Evolutionary conservation across 2,888 invertebrate genomes (phyloP).

Genomic region (Drosophila melanocephala): DNA sequence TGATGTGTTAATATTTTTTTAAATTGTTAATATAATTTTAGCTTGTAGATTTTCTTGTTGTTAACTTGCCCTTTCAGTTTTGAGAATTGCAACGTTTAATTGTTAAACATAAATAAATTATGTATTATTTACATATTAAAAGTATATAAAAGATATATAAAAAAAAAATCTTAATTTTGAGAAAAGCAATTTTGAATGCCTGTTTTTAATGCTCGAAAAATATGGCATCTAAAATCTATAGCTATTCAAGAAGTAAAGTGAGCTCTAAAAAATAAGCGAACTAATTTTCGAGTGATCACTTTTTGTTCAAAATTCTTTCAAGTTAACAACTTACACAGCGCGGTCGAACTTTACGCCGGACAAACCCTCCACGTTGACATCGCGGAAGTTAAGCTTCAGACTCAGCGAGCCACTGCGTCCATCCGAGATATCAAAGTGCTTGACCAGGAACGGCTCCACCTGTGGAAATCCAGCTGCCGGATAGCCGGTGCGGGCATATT

Average conservation of each 20-base stretch:
- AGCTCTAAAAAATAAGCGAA: background rate
- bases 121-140: background rate
- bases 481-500: slow-evolving; percentile 81
- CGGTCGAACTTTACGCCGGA: slow-evolving; percentile 81
- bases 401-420: slow-evolving; percentile 80
- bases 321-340: slow-evolving; percentile 80
- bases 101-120: background rate
- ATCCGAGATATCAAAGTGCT: slow-evolving; percentile 82
- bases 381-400: slow-evolving; percentile 82
- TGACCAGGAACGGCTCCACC: slow-evolving; percentile 83
- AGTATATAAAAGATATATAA: no score
- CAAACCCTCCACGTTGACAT: slow-evolving; percentile 82
- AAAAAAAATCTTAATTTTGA: background rate
- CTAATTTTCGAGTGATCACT: background rate
- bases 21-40: background rate
- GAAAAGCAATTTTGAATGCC: background rate
- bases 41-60: background rate
- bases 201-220: background rate
- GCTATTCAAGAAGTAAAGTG: background rate
- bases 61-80: background rate
- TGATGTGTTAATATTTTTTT: no score
- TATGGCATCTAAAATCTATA: background rate
- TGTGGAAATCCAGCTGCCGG: slow-evolving; percentile 81
- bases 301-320: background rate
- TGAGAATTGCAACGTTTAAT: background rate